These are phyloP conservation scores for Watsonalla binaria DNA, from an alignment of 2,888 invertebrate genomes.

Conservation along the genomic window DNA sequence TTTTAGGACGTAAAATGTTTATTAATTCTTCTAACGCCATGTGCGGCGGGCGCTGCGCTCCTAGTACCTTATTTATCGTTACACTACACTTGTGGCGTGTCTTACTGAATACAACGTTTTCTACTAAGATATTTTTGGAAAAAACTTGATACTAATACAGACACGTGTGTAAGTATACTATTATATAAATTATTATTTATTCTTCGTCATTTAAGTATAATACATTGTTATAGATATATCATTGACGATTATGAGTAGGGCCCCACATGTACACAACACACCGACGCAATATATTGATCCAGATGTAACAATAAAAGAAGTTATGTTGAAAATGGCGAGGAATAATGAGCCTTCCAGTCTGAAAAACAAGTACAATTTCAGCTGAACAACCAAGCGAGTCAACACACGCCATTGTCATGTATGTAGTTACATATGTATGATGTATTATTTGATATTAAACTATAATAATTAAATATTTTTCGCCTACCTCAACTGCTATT, in stretches of 20 bases:
- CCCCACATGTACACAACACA: slow-evolving; percentile 1
- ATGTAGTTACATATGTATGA: not conserved
- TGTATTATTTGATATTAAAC: not conserved
- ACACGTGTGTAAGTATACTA: too few relatives aligned
- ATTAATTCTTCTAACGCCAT: slow-evolving; percentile 30
- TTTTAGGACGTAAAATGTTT: slow-evolving; percentile 22
- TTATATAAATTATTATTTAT: too few relatives aligned
- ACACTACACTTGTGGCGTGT: slow-evolving; percentile 4
- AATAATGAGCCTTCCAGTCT: not conserved
- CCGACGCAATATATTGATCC: not conserved
- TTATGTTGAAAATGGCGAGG: not conserved
- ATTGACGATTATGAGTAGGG: not conserved
- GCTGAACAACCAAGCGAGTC: not conserved
- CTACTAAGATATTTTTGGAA: too few relatives aligned
- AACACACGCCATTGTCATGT: not conserved
- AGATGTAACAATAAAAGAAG: not conserved
- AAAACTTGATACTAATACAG: too few relatives aligned
- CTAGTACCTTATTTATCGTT: slow-evolving; percentile 22
- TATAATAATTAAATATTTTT: not conserved
- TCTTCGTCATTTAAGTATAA: too few relatives aligned
- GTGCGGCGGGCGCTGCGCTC: slow-evolving; percentile 20
- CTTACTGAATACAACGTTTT: not conserved
- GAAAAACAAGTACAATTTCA: slow-evolving; percentile 1
- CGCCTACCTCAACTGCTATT: not conserved
- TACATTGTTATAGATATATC: too few relatives aligned